phyloP scores from a whole-genome alignment of 2,888 invertebrate genomes.

The Seira sanloemensis region DNA sequence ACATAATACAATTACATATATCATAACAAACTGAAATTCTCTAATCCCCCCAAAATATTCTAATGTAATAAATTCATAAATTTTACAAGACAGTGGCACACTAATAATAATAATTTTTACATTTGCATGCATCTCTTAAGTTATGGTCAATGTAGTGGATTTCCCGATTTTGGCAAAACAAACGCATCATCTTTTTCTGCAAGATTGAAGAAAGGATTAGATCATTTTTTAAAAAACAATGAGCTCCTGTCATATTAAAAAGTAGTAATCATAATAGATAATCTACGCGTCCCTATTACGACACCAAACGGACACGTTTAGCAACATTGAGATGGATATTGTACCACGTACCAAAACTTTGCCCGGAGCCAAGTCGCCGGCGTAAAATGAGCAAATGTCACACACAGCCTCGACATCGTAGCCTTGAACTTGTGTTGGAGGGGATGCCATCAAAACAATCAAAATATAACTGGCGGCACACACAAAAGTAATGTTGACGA shows the following conservation, averaged over 20 bases:
- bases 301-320: too few species aligned
- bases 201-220: neutral
- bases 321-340: neutral
- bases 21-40: too few species aligned
- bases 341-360: slow-evolving; percentile 40
- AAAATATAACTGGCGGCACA: slow-evolving; percentile 17
- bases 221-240: slow-evolving; percentile 6
- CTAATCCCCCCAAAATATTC: neutral
- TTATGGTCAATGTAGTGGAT: slow-evolving; percentile 55
- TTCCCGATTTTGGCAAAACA: slow-evolving; percentile 61
- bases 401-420: slow-evolving; percentile 56
- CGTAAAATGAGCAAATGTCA: slow-evolving; percentile 53
- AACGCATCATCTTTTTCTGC: slow-evolving; percentile 58
- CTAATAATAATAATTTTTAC: slow-evolving; percentile 56
- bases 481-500: slow-evolving; percentile 16
- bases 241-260: too few species aligned
- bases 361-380: slow-evolving; percentile 55
- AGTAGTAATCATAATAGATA: too few species aligned
- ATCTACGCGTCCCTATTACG: too few species aligned
- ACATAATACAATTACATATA: too few species aligned
- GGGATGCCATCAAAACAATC: slow-evolving; percentile 21
- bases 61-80: neutral
- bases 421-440: slow-evolving; percentile 46
- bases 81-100: neutral
- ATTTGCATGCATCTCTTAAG: slow-evolving; percentile 48